phyloP scores from a whole-genome alignment of 1,140 invertebrate genomes.

The Drosophila persimilis region DNA sequence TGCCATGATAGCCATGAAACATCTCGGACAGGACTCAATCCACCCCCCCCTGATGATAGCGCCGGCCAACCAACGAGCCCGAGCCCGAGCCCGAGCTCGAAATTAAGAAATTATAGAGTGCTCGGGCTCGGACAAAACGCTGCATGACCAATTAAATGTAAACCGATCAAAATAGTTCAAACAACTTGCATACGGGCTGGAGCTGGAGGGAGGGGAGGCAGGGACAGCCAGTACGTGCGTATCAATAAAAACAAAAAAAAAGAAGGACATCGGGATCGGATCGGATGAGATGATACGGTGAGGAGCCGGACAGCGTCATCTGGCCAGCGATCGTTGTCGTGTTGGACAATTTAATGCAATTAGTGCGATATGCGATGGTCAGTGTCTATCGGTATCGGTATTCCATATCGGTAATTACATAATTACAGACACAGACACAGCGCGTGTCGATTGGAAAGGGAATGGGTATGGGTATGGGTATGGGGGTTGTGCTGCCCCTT shows the following conservation, averaged over 20 bases:
- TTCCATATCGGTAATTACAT: constrained; percentile 61
- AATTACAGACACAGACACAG: constrained; percentile 59
- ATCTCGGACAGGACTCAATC: constrained; percentile 2
- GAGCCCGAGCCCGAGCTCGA: neutral
- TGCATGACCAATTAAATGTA: constrained; percentile 53
- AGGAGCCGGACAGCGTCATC: constrained; percentile 48
- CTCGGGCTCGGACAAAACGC: constrained; percentile 14
- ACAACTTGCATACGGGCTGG: constrained; percentile 51
- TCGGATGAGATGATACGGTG: constrained; percentile 4
- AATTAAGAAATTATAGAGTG: constrained; percentile 53
- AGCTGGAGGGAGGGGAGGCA: neutral
- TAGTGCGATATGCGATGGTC: constrained; percentile 65
- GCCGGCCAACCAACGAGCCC: no score
- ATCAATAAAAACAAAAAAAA: constrained; percentile 51
- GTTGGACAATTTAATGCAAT: constrained; percentile 78
- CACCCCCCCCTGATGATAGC: constrained; percentile 12
- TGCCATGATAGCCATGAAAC: neutral
- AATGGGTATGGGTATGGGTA: constrained; percentile 10
- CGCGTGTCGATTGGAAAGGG: constrained; percentile 53
- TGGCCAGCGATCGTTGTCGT: constrained; percentile 53
- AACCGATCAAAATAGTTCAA: constrained; percentile 32
- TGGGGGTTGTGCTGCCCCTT: constrained; percentile 35
- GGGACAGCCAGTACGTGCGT: constrained; percentile 12
- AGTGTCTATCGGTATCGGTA: constrained; percentile 16
- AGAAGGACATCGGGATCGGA: constrained; percentile 16